Base-by-base conservation (phyloP, 2,113 vertebrate species). In the Hiodon alosoides region DNA sequence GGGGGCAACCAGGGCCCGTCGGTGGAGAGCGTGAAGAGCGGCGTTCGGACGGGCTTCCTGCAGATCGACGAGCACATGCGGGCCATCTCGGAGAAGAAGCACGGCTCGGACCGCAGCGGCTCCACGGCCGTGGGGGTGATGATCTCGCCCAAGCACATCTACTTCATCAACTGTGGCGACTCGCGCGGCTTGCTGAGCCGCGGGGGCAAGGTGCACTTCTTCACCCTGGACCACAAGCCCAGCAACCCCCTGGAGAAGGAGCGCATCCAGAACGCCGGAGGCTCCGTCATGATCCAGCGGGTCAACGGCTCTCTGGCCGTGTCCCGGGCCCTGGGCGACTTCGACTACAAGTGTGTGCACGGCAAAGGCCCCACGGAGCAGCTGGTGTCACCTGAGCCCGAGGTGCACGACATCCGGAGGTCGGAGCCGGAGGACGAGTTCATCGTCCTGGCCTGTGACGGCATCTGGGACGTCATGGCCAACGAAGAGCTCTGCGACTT, bases 381-480 rank as follows among this genome's bases (percentile, higher is more conserved):
- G 79, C 91, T 95, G 83, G 94, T 95, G 83, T 95, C 94, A 81
- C 94, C 94, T 73, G 94, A 95, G 87, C 94, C 94, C 57, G 94
- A 95, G 86, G 94, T 95, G 77, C 94, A 93, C 83, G 94, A 94
- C 86, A 90, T 95, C 75, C 80, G 93, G 86, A 91, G 94, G 83
- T 90, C 89, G 70, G 93, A 95, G 83, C 54, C 62, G 0, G 93
- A 94, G 78, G 94, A 95, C 81, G 94, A 94, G 69, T 95, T 95
- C 87, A 90, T 95, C 71, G 91, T 95, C 83, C 85, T 95, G 86
- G 94, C 94, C 82, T 95, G 94, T 84, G 94, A 95, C 85, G 94
- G 94, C 78, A 95, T 95, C 87, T 95, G 94, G 94, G 94, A 95
- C 86, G 94, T 95, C 85, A 95, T 95, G 93, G 93, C 91, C 88